Evolutionary conservation across 2,888 invertebrate genomes (phyloP).

Genomic region (Steinernema carpocapsae): DNA sequence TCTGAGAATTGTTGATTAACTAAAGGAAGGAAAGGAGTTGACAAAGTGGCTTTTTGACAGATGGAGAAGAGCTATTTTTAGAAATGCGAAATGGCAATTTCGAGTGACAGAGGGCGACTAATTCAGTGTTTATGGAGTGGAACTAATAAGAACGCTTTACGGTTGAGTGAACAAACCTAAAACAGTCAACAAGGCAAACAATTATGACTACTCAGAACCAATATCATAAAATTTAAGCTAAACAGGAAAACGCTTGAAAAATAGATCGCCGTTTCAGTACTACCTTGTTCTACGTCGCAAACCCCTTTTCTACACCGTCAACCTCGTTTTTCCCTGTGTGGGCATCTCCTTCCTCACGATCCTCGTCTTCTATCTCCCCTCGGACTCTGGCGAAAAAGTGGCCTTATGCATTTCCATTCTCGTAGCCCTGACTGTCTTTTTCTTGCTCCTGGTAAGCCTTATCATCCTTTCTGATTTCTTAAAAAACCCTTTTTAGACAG

Average conservation of each 20-base stretch:
- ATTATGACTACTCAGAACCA: too few relatives aligned
- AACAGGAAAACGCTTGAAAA: slow-evolving; percentile 73
- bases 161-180: too few relatives aligned
- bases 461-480: not conserved
- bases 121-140: too few relatives aligned
- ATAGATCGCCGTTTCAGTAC: slow-evolving; percentile 63
- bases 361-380: slow-evolving; percentile 79
- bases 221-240: slow-evolving; percentile 87
- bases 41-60: too few relatives aligned
- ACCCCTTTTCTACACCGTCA: slow-evolving; percentile 72
- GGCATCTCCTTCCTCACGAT: slow-evolving; percentile 71
- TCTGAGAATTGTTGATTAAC: too few relatives aligned
- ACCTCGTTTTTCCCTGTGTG: slow-evolving; percentile 72
- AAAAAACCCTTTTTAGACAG: slow-evolving; percentile 69
- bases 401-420: slow-evolving; percentile 97
- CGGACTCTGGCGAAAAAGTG: slow-evolving; percentile 73
- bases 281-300: slow-evolving; percentile 70
- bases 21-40: too few relatives aligned
- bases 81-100: too few relatives aligned
- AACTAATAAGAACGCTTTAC: too few relatives aligned
- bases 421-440: slow-evolving; percentile 97
- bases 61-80: too few relatives aligned
- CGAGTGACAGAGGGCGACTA: too few relatives aligned
- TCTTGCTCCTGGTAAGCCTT: slow-evolving; percentile 81
- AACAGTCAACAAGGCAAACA: too few relatives aligned